Percentiles rank a stretch among this genome's conserved stretches.
These are phyloP conservation scores for Urophycis tenuis DNA, from an alignment of 2,797 vertebrate species.

Conservation along the genomic window DNA sequence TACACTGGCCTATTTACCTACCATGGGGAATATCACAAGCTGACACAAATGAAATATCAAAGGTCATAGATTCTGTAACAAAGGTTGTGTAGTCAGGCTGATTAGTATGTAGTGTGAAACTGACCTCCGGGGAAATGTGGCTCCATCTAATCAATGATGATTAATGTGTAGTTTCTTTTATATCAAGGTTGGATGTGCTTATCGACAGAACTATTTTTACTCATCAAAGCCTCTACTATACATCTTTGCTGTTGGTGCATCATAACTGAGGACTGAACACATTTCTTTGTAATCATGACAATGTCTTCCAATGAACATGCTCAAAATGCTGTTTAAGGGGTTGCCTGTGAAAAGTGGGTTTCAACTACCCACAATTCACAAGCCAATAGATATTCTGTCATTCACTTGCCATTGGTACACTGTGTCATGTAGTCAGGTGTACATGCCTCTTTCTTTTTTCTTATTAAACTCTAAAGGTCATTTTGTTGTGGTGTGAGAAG, in stretches of 20 bases:
- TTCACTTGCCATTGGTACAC: neutral
- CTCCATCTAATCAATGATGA: constrained; percentile 38
- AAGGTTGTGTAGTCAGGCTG: neutral
- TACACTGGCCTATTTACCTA: neutral
- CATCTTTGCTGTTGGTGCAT: neutral
- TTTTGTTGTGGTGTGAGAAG: constrained; percentile 13
- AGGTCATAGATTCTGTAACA: neutral
- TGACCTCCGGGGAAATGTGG: constrained; percentile 14
- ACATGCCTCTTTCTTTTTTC: neutral
- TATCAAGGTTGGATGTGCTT: constrained; percentile 41
- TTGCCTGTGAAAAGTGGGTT: too few species aligned
- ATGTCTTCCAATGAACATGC: neutral
- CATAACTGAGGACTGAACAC: neutral
- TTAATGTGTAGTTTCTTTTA: constrained; percentile 31
- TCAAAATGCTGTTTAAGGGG: neutral
- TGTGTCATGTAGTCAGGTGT: neutral
- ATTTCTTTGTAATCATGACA: neutral
- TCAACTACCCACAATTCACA: neutral
- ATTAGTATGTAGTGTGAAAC: constrained; percentile 28
- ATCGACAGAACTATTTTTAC: constrained; percentile 12
- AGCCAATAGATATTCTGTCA: neutral
- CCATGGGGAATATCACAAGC: neutral
- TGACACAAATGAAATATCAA: neutral
- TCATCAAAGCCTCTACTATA: neutral
- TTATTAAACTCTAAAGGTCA: constrained; percentile 31